Evolutionary conservation across 2,888 invertebrate genomes (phyloP).

Genomic region (Carpatolechia fugitivella): DNA sequence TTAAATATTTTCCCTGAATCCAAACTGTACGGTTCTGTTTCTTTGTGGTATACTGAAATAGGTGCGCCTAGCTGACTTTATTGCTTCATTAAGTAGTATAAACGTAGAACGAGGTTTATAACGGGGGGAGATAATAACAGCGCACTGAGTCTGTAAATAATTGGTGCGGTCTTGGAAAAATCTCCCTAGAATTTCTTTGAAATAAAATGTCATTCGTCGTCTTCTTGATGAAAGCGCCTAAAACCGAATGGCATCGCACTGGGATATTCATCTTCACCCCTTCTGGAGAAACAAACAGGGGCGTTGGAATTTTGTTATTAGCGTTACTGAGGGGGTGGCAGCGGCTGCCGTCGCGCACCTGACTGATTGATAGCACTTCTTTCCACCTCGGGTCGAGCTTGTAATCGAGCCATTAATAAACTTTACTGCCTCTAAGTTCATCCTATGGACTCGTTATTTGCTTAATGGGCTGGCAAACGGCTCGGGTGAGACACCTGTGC

Average conservation of each 20-base stretch:
- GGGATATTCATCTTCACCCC: conserved; percentile 76
- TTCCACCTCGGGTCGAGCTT: conserved; percentile 78
- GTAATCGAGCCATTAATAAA: conserved; percentile 80
- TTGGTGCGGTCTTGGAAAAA: conserved; percentile 1
- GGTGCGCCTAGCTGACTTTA: neutral
- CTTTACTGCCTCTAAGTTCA: conserved; percentile 77
- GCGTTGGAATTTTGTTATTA: conserved; percentile 78
- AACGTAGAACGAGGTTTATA: conserved; percentile 3
- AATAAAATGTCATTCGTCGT: conserved; percentile 32
- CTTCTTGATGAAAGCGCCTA: conserved; percentile 44
- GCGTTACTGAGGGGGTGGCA: conserved; percentile 70
- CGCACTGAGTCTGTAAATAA: conserved; percentile 5
- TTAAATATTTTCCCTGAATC: no score
- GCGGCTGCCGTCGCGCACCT: conserved; percentile 72
- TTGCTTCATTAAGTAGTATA: conserved; percentile 1
- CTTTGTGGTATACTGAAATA: neutral
- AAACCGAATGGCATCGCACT: conserved; percentile 42
- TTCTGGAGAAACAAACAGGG: conserved; percentile 72
- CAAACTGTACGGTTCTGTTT: no score
- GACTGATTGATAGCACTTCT: conserved; percentile 80
- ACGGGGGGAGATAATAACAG: neutral
- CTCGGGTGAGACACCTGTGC: conserved; percentile 61
- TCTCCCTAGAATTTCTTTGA: conserved; percentile 2
- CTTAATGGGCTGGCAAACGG: conserved; percentile 75
- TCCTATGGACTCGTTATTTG: conserved; percentile 76